phyloP scores from a whole-genome alignment of 2,797 vertebrate genomes.

The Oreortyx pictus region DNA sequence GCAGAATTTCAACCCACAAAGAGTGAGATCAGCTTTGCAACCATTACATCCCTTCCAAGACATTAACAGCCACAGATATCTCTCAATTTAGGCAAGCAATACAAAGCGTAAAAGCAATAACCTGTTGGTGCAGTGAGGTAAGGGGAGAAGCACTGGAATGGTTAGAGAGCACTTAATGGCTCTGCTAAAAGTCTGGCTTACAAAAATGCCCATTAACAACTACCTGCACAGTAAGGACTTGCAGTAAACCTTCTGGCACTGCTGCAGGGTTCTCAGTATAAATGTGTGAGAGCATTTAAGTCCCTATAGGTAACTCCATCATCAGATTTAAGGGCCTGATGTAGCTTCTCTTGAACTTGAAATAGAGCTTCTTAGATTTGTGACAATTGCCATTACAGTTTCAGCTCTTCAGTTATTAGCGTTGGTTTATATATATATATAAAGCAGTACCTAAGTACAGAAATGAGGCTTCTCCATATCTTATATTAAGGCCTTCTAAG shows the following conservation, averaged over 20 bases:
- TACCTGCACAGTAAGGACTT: not conserved
- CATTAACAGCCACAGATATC: not conserved
- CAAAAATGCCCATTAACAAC: not conserved
- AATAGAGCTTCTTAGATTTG: not conserved
- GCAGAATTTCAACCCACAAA: not conserved
- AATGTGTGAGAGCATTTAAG: not conserved
- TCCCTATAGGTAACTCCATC: not conserved
- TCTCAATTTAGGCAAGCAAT: not conserved
- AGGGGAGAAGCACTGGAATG: not conserved
- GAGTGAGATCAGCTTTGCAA: not conserved
- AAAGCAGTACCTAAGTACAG: not conserved
- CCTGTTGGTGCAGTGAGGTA: fast-evolving
- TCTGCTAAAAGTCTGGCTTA: not conserved
- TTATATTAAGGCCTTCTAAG: fast-evolving
- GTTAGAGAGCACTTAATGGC: not conserved
- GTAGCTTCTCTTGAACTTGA: not conserved
- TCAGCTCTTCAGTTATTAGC: not conserved
- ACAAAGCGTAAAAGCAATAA: not conserved
- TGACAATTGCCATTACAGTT: not conserved
- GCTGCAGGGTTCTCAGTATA: not conserved
- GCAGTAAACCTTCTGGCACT: not conserved
- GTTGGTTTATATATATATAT: not conserved
- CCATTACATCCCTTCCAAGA: not conserved
- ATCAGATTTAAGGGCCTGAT: slow-evolving; percentile 1
- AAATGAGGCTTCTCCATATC: not conserved